phyloP scores from a whole-genome alignment of 2,113 vertebrate genomes.

The Meles meles region DNA sequence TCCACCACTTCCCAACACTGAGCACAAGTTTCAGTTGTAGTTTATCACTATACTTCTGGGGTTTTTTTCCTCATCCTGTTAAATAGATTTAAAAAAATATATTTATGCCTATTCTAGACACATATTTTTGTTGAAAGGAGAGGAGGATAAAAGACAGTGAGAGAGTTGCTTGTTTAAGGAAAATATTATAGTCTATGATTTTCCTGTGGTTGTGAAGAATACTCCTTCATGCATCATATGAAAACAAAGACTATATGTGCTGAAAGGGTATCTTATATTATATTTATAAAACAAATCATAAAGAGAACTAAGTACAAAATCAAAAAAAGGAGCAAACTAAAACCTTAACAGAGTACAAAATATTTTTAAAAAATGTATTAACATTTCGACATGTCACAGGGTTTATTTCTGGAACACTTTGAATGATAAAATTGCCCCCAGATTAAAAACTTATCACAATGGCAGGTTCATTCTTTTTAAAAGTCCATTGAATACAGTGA shows the following conservation, averaged over 20 bases:
- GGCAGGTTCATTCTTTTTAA: not conserved
- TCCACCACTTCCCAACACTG: not conserved
- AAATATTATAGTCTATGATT: not conserved
- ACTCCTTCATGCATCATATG: not conserved
- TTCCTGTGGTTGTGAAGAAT: not conserved
- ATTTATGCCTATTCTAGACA: not conserved
- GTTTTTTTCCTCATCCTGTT: not conserved
- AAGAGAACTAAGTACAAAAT: not conserved
- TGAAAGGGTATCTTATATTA: not conserved
- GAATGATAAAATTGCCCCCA: not conserved
- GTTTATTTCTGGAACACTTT: not conserved
- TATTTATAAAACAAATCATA: not conserved
- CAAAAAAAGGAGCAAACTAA: not conserved
- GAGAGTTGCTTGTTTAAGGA: not conserved
- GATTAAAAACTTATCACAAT: not conserved
- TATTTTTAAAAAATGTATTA: not conserved
- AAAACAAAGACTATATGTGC: not conserved
- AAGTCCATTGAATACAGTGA: not conserved
- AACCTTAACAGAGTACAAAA: not conserved
- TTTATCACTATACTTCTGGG: not conserved
- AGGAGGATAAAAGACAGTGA: not conserved
- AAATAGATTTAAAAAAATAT: not conserved
- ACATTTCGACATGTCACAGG: not conserved
- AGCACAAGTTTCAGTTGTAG: not conserved
- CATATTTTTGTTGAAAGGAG: not conserved